These are phyloP conservation scores for Mycalesis mineus DNA, from an alignment of 2,888 invertebrate species.

Conservation along the genomic window DNA sequence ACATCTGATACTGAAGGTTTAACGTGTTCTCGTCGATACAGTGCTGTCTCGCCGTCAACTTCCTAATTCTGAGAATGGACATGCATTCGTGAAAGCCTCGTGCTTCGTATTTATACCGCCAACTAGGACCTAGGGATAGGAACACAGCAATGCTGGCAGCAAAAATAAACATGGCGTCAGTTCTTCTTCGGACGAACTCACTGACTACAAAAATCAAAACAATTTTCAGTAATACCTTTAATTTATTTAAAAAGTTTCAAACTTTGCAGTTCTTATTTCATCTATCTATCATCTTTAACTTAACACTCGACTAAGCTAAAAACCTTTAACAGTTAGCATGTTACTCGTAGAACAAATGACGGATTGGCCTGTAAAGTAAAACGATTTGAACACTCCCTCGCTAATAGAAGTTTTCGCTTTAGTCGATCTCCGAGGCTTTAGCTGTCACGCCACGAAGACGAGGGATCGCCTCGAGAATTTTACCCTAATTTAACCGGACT, in stretches of 20 bases:
- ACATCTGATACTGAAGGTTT: no score
- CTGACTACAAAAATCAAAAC: no score
- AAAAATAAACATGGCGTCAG: neutral
- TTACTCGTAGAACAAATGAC: constrained; percentile 33
- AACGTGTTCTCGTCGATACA: no score
- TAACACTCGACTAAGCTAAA: neutral
- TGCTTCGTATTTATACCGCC: no score
- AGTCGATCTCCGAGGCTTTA: constrained; percentile 45
- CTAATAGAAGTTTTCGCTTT: constrained; percentile 49
- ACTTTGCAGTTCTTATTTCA: no score
- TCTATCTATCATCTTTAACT: neutral
- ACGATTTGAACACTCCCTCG: constrained; percentile 48
- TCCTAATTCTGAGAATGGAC: no score
- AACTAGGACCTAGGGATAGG: no score
- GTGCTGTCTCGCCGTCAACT: no score
- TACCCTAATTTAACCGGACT: neutral
- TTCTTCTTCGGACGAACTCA: neutral
- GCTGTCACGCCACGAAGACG: constrained; percentile 40
- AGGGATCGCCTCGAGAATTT: constrained; percentile 28
- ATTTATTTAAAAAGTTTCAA: no score
- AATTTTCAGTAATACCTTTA: no score
- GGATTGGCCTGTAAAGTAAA: constrained; percentile 47
- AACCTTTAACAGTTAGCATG: neutral
- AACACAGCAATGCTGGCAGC: no score
- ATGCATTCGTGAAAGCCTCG: no score